These are phyloP conservation scores for Strix occidentalis DNA, from an alignment of 2,797 vertebrate genomes.

Conservation along the genomic window DNA sequence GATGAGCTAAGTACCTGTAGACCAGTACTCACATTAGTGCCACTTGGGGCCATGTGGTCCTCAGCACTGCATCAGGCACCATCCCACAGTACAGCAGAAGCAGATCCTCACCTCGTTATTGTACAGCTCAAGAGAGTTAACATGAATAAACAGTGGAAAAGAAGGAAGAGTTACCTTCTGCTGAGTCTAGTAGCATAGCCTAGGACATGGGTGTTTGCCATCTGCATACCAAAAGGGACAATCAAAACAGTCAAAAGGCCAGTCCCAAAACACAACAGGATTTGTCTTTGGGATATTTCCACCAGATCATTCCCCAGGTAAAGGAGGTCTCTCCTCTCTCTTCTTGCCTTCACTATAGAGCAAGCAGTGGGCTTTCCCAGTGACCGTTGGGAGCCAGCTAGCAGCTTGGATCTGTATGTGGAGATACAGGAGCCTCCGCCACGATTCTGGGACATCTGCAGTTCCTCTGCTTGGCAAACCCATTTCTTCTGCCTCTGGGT, in stretches of 20 bases:
- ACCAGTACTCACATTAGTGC: background rate
- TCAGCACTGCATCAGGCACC: no score
- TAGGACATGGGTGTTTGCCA: background rate
- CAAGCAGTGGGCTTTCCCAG: background rate
- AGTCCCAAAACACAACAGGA: background rate
- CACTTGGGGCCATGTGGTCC: no score
- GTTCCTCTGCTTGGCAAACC: background rate
- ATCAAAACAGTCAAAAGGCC: background rate
- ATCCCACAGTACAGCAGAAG: no score
- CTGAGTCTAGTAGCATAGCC: background rate
- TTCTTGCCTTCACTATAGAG: fast-evolving
- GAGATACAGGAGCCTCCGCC: fast-evolving
- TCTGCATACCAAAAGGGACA: background rate
- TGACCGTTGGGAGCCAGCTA: background rate
- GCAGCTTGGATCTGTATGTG: background rate
- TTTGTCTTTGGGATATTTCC: background rate
- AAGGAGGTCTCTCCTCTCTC: background rate
- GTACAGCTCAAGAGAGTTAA: no score
- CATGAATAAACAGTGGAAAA: background rate
- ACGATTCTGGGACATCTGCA: background rate
- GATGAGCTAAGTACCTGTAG: background rate
- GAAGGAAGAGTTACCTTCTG: background rate
- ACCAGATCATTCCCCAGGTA: background rate
- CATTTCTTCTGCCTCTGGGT: background rate
- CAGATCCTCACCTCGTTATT: no score